Percentiles rank a stretch among this genome's conserved stretches.
phyloP scores from a whole-genome alignment of 2,797 vertebrate genomes.

The Erpetoichthys calabaricus region DNA sequence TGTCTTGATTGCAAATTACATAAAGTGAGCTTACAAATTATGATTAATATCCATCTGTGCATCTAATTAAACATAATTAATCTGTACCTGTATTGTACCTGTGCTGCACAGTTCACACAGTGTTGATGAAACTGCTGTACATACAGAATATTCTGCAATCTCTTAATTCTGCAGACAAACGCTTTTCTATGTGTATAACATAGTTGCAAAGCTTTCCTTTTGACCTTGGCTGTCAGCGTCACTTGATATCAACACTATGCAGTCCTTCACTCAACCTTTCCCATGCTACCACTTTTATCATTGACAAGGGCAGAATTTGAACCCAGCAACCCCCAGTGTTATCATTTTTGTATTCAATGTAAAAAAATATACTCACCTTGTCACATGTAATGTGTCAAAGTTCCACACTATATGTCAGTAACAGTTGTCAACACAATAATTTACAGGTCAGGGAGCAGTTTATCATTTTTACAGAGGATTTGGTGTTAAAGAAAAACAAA shows the following conservation, averaged over 20 bases:
- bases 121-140: background rate
- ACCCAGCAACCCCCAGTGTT: conserved; percentile 26
- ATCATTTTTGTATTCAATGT: background rate
- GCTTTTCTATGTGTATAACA: conserved; percentile 59
- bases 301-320: conserved; percentile 50
- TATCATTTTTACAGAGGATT: background rate
- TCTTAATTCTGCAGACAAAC: conserved; percentile 52
- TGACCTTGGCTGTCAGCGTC: conserved; percentile 68
- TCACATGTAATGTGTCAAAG: background rate
- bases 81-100: background rate
- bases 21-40: background rate
- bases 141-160: background rate
- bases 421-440: background rate
- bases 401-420: background rate
- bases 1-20: background rate
- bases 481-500: background rate
- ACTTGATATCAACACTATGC: conserved; percentile 69
- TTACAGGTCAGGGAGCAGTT: background rate
- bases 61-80: background rate
- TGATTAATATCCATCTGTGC: background rate
- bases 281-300: conserved; percentile 34
- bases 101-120: too few relatives aligned
- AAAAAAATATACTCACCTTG: background rate
- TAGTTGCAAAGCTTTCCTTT: conserved; percentile 64
- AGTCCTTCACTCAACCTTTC: conserved; percentile 46